Evolutionary conservation across 2,797 vertebrate species (phyloP), one percentile per base, ranked within the genome.

Genomic region (Siniperca undulata): DNA sequence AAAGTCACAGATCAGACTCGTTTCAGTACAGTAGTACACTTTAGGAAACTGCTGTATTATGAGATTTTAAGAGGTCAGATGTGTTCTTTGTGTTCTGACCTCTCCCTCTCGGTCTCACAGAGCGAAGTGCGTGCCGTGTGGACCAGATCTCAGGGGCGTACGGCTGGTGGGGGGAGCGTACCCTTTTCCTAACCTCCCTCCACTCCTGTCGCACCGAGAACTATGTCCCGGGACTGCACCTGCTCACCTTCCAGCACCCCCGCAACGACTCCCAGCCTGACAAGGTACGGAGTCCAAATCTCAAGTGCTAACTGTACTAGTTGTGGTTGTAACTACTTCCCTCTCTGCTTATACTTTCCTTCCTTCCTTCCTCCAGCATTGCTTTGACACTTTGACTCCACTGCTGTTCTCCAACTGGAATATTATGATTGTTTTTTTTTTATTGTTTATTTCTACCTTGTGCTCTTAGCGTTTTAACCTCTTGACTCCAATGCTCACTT

Each of bases 261-360:
- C 97, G 97, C 92, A 99, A 99, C 59, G 94, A 97, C 87, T 98
- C 97, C 80, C 97, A 99, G 94, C 97, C 98, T 1, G 98, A 99
- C 94, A 97, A 98, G 97, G 97, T 98, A 96, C 59, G 87, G 92
- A 92, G 91, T 91, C 91, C 65, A 83, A 91, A 93, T 88, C 56
- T 91, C 55, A 89, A 86, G 67, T 83, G 20, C 79, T 89, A 70
- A 86, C 78, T 91, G 61, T 93, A 55, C 62, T 58, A 81, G 77
- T 79, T 93, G 78, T 91, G 82, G 80, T 88, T 92, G 83, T 88
- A 74, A 88, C 60, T 87, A 77, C 79, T 74, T 74, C 87, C 76
- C 75, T 81, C 73, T 84, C 69, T 86, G 78, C 80, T 75, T 79
- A 81, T 38, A 87, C 87, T 88, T 77, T 70, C 84, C 89, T 91